These are phyloP conservation scores for Apeltes quadracus DNA, from an alignment of 2,113 vertebrate species.

Conservation along the genomic window DNA sequence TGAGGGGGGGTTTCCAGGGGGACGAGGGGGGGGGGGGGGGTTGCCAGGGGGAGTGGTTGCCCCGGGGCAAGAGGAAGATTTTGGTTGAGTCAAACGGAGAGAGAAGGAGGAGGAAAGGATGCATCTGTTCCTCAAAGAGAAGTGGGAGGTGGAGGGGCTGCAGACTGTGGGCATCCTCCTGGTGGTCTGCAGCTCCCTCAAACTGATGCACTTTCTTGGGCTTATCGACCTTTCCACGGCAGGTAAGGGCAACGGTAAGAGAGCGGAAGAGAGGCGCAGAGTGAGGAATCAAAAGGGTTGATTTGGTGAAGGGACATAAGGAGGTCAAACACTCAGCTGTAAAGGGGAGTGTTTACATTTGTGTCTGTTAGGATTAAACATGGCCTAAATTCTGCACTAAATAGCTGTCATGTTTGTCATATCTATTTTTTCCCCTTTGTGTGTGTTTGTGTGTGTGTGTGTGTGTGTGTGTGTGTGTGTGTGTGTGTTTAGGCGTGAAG, in stretches of 20 bases:
- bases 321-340: slow-evolving; percentile 11
- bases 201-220: slow-evolving; percentile 84
- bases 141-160: slow-evolving; percentile 84
- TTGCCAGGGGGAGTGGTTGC: slow-evolving; percentile 28
- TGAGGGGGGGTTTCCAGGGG: not conserved
- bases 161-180: slow-evolving; percentile 85
- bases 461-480: not conserved
- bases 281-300: slow-evolving; percentile 38
- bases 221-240: slow-evolving; percentile 80
- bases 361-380: slow-evolving; percentile 20
- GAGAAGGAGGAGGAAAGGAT: slow-evolving; percentile 57
- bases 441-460: not conserved
- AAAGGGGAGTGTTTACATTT: not conserved
- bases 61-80: slow-evolving; percentile 42
- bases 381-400: slow-evolving; percentile 29
- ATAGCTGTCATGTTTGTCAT: slow-evolving; percentile 31
- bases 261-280: slow-evolving; percentile 4
- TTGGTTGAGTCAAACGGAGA: slow-evolving; percentile 45
- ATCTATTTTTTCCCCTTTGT: slow-evolving; percentile 18
- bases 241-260: slow-evolving; percentile 70
- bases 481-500: not conserved
- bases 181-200: slow-evolving; percentile 84
- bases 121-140: slow-evolving; percentile 79
- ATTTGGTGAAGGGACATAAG: slow-evolving; percentile 14
- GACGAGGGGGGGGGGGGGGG: too few relatives aligned